Base-by-base conservation (phyloP, 2,113 vertebrate genomes). In the Laticauda colubrina region DNA sequence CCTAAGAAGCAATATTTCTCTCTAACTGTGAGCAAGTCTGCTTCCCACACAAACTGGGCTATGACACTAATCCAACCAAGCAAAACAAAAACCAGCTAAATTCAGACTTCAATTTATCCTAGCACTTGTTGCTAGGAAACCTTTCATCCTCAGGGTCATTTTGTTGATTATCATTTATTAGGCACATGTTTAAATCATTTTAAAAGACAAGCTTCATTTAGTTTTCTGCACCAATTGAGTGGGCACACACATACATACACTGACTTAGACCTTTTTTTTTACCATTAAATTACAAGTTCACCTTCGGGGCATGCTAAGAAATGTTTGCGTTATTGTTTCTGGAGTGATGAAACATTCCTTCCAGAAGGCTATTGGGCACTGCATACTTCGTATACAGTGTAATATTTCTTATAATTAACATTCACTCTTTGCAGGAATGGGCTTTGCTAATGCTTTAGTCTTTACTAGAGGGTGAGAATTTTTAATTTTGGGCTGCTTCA, bases 81-180 rank as follows among this genome's bases (percentile, higher is more conserved):
- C 94, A 95, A 87, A 95, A 98, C 97, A 98, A 98, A 97, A 92
- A 96, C 91, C 90, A 92, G 91, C 96, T 91, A 96, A 97, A 96
- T 94, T 90, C 48, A 96, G 96, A 96, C 95, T 96, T 93, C 95
- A 89, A 94, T 92, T 94, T 93, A 92, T 93, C 94, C 94, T 93
- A 93, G 91, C 56, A 88, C 94, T 89, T 93, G 97, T 98, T 98
- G 98, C 97, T 95, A 94, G 96, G 97, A 98, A 97, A 98, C 97
- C 94, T 97, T 97, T 98, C 96, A 97, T 96, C 96, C 95, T 23
- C 39, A 54, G 64, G 91, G 94, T 94, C 94, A 94, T 96, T 81
- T 96, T 94, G 95, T 97, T 96, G 97, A 97, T 94, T 96, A 96
- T 98, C 95, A 94, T 97, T 97, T 97, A 97, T 93, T 94, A 94